Evolutionary conservation across 2,888 invertebrate species (phyloP).

Genomic region (Brenthis hecate): DNA sequence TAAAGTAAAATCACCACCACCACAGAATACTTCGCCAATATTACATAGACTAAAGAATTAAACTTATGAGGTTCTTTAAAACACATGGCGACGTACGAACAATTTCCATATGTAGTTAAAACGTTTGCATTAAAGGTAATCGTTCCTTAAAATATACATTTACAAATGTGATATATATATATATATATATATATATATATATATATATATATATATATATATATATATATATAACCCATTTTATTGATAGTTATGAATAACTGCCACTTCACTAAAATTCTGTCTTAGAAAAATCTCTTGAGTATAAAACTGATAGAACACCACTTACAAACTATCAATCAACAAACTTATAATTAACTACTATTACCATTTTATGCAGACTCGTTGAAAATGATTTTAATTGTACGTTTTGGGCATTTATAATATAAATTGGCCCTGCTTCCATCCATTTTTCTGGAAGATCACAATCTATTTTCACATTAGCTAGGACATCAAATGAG

Average conservation of each 20-base stretch:
- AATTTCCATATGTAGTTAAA: too few species aligned
- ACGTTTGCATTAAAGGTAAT: too few species aligned
- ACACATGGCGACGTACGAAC: too few species aligned
- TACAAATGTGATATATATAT: too few species aligned
- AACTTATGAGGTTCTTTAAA: too few species aligned
- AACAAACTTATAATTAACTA: slow-evolving; percentile 94
- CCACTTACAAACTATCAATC: slow-evolving; percentile 53
- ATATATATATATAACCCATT: too few species aligned
- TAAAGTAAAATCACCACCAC: too few species aligned
- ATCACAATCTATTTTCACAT: slow-evolving; percentile 91
- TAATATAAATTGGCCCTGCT: slow-evolving; percentile 92
- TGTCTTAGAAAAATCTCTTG: not conserved
- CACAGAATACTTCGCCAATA: too few species aligned
- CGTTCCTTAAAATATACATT: too few species aligned
- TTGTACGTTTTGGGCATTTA: slow-evolving; percentile 95
- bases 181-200: too few species aligned
- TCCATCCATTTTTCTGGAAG: slow-evolving; percentile 96
- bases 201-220: too few species aligned
- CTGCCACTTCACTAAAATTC: slow-evolving; percentile 10
- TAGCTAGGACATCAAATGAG: slow-evolving; percentile 96
- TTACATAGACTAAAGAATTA: too few species aligned
- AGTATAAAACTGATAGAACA: slow-evolving; percentile 1
- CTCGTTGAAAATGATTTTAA: slow-evolving; percentile 96
- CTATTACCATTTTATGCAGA: slow-evolving; percentile 96
- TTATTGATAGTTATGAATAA: not conserved